These are phyloP conservation scores for Cacatua alba DNA, from an alignment of 2,113 vertebrate species.

Conservation along the genomic window DNA sequence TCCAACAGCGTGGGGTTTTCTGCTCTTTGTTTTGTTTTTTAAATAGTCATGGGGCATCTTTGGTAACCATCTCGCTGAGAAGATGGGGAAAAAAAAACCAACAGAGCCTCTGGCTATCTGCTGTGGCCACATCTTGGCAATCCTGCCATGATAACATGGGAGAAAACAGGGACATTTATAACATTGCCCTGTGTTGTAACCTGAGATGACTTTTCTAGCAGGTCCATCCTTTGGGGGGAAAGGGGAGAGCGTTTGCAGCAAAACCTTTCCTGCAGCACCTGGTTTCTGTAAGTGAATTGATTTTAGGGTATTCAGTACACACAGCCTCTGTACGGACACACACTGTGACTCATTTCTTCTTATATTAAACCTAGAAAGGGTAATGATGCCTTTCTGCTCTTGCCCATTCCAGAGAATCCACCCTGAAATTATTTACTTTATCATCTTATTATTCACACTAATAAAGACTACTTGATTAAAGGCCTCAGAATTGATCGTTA, in stretches of 20 bases:
- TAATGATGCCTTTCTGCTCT: background rate
- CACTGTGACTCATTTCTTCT: background rate
- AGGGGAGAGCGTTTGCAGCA: background rate
- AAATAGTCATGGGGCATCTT: background rate
- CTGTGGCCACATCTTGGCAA: background rate
- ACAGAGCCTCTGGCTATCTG: background rate
- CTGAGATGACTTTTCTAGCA: background rate
- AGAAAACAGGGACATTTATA: background rate
- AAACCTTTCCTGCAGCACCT: background rate
- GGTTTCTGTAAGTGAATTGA: background rate
- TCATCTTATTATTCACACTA: background rate
- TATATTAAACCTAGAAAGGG: background rate
- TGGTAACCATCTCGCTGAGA: background rate
- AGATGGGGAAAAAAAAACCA: background rate
- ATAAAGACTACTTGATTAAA: background rate
- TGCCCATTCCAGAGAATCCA: background rate
- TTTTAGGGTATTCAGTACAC: background rate
- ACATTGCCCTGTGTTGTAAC: background rate
- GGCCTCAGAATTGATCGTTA: background rate
- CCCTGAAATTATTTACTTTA: constrained; percentile 28
- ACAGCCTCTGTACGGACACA: background rate
- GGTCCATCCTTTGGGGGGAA: background rate
- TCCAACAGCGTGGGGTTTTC: background rate
- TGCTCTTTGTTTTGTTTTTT: background rate
- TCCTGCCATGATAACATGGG: background rate